These are phyloP conservation scores for Gobionotothen gibberifrons DNA, from an alignment of 2,797 vertebrate genomes.

Conservation along the genomic window DNA sequence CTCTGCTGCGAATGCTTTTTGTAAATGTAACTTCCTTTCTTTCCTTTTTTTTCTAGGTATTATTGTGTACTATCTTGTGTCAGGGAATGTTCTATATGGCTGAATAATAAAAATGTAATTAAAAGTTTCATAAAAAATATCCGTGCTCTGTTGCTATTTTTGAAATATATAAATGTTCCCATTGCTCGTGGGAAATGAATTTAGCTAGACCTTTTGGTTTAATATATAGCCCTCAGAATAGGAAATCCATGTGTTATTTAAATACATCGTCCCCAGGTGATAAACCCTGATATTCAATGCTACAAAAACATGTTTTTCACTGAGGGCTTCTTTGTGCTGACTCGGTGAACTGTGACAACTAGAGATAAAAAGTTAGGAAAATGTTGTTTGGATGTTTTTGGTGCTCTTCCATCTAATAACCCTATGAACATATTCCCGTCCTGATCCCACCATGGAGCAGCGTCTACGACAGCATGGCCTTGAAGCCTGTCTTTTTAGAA, in stretches of 20 bases:
- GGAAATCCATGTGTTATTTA: neutral
- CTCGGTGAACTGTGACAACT: conserved; percentile 19
- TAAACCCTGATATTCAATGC: neutral
- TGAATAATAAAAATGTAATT: too few relatives aligned
- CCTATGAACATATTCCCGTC: conserved; percentile 35
- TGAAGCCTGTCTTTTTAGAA: conserved; percentile 44
- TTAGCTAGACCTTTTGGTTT: conserved; percentile 26
- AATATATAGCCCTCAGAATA: neutral
- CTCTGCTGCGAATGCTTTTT: too few relatives aligned
- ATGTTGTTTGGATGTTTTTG: conserved; percentile 43
- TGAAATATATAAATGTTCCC: neutral
- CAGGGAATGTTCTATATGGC: too few relatives aligned
- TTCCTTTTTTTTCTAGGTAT: too few relatives aligned
- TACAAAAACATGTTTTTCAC: neutral
- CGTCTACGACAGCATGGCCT: conserved; percentile 34
- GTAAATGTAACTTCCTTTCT: too few relatives aligned
- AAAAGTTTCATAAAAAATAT: too few relatives aligned
- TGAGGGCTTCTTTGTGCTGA: neutral
- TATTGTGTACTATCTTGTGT: too few relatives aligned
- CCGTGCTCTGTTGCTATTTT: neutral
- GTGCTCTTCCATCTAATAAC: conserved; percentile 39
- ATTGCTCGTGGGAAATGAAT: conserved; percentile 21
- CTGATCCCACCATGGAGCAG: conserved; percentile 20
- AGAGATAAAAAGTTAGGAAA: conserved; percentile 20
- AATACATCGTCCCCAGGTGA: neutral